Conservation (phyloP, 2,888 invertebrate species). For the Chalcis sispes region DNA sequence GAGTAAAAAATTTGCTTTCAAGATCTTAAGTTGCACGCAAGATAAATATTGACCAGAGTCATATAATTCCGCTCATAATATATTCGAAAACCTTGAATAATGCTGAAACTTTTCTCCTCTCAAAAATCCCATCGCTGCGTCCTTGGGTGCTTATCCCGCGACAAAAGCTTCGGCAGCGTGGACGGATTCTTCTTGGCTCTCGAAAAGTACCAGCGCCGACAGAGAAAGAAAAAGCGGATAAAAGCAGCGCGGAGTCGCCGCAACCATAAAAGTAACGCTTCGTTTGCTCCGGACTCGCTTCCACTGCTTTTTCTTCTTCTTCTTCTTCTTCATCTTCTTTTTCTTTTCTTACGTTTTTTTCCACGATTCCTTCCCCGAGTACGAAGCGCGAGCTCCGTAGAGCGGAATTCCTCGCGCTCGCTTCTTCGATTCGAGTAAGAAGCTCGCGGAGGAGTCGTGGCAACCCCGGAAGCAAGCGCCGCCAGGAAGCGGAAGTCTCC, state of each 20-base stretch:
- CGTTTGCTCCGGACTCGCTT: slow-evolving; percentile 49
- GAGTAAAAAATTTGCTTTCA: neutral
- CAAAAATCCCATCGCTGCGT: neutral
- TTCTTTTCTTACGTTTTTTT: neutral
- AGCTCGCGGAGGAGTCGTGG: neutral
- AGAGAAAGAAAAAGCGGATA: slow-evolving; percentile 17
- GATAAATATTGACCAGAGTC: slow-evolving; percentile 21
- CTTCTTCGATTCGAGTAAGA: neutral
- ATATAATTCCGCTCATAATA: neutral
- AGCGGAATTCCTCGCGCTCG: slow-evolving; percentile 52
- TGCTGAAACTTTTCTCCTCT: slow-evolving; percentile 16
- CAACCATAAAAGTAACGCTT: slow-evolving; percentile 54
- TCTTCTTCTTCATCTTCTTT: too few relatives aligned
- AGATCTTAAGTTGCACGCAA: too few relatives aligned
- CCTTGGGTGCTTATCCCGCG: neutral
- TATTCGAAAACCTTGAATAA: slow-evolving; percentile 26
- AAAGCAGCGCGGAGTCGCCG: neutral
- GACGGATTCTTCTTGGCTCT: slow-evolving; percentile 32
- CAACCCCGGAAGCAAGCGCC: slow-evolving; percentile 11
- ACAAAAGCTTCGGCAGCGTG: slow-evolving; percentile 10
- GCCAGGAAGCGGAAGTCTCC: neutral
- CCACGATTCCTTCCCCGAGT: too few relatives aligned
- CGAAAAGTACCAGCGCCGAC: slow-evolving; percentile 67
- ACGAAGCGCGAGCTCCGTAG: slow-evolving; percentile 20
- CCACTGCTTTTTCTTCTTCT: slow-evolving; percentile 34